Evolutionary conservation across 2,797 vertebrate species (phyloP).

Genomic region (Sebastes oblongus): DNA sequence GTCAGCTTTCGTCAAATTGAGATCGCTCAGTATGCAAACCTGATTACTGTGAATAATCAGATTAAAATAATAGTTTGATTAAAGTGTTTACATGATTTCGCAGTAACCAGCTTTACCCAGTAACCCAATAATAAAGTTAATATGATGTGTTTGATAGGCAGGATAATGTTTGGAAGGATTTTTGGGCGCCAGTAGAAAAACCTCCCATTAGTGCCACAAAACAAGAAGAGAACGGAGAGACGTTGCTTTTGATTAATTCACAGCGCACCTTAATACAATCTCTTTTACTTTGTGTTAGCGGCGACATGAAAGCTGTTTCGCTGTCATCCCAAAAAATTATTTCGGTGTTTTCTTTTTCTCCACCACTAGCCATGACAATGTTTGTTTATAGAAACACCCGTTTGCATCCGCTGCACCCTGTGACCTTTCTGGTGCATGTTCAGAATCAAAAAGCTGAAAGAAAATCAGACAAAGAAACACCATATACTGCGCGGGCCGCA

Average conservation of each 20-base stretch:
- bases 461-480: background rate
- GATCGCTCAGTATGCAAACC: constrained; percentile 16
- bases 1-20: constrained; percentile 20
- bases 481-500: background rate
- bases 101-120: constrained; percentile 35
- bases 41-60: constrained; percentile 42
- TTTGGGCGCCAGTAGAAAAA: background rate
- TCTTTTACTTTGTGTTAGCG: background rate
- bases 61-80: constrained; percentile 55
- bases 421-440: constrained; percentile 17
- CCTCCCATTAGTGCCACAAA: background rate
- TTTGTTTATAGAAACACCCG: constrained; percentile 5
- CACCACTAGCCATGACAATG: background rate
- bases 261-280: background rate
- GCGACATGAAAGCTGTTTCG: background rate
- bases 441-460: constrained; percentile 11
- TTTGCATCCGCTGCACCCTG: constrained; percentile 37
- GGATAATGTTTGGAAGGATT: constrained; percentile 5
- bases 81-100: constrained; percentile 33
- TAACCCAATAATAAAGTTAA: constrained; percentile 37
- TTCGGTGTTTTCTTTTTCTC: background rate
- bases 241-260: constrained; percentile 7
- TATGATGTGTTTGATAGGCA: constrained; percentile 22
- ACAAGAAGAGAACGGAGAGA: background rate
- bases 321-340: background rate